phyloP scores from a whole-genome alignment of 2,797 vertebrate species.

The Lutjanus campechanus region DNA sequence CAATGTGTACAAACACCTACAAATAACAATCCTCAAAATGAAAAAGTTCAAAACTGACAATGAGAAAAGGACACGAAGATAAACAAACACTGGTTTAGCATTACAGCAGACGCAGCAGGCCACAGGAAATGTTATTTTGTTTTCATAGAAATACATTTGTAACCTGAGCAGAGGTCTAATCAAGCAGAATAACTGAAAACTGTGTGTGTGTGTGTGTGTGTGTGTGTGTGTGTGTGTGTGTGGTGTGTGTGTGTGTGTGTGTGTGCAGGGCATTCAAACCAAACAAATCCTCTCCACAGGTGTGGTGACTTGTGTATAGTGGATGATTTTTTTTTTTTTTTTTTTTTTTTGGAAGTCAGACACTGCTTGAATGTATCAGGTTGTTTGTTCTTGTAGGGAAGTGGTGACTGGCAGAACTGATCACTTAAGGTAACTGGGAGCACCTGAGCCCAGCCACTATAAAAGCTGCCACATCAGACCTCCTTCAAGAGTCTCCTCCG shows the following conservation, averaged over 20 bases:
- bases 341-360: background rate
- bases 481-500: too few species aligned
- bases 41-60: background rate
- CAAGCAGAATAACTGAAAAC: slow-evolving; percentile 5
- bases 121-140: background rate
- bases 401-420: background rate
- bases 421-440: background rate
- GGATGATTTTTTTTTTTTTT: too few species aligned
- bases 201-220: too few species aligned
- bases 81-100: background rate
- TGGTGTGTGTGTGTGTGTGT: too few species aligned
- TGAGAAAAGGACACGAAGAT: background rate
- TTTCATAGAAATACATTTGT: background rate
- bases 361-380: background rate
- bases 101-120: background rate
- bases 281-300: slow-evolving; percentile 2
- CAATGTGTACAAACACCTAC: background rate
- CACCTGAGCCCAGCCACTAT: background rate
- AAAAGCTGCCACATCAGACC: background rate
- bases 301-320: background rate
- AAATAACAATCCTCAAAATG: background rate
- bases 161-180: slow-evolving; percentile 5
- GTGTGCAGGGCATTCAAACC: background rate
- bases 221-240: background rate
- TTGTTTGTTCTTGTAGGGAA: background rate